Evolutionary conservation across 2,888 invertebrate genomes (phyloP).

Genomic region (Oligia latruncula): DNA sequence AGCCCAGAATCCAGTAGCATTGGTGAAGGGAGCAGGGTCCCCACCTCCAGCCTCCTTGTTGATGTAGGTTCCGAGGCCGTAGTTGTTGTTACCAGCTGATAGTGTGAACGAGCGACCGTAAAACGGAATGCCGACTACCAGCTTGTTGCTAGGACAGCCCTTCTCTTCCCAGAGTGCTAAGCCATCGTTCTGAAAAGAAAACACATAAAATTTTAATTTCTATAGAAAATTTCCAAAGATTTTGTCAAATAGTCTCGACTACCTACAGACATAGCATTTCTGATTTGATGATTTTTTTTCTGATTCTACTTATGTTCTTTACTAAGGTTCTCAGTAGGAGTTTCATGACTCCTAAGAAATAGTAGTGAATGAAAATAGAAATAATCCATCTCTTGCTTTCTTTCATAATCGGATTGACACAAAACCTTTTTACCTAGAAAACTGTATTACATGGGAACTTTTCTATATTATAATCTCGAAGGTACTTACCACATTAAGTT

Average conservation of each 20-base stretch:
- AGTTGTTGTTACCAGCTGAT: constrained; percentile 95
- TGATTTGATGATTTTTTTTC: neutral
- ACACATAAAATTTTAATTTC: no score
- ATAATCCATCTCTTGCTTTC: neutral
- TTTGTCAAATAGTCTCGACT: neutral
- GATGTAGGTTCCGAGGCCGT: constrained; percentile 95
- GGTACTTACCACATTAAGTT: constrained; percentile 95
- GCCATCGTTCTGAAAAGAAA: constrained; percentile 93
- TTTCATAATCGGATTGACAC: neutral
- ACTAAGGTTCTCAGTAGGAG: neutral
- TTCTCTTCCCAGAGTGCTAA: constrained; percentile 96
- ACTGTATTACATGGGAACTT: neutral
- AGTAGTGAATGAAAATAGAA: neutral
- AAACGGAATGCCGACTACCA: constrained; percentile 97
- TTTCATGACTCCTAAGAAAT: neutral
- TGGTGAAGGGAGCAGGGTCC: constrained; percentile 95
- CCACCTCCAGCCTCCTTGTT: constrained; percentile 98
- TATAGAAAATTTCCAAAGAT: no score
- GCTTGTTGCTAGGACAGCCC: constrained; percentile 96
- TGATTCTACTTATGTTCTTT: neutral
- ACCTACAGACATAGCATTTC: neutral
- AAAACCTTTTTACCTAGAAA: neutral
- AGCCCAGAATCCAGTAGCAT: constrained; percentile 96
- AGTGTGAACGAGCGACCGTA: constrained; percentile 96
- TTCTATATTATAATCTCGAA: neutral